A percentile compares a stretch with the other conserved stretches of the same genome.
phyloP scores from a whole-genome alignment of 2,888 invertebrate genomes.

The Cheilosia soror region DNA sequence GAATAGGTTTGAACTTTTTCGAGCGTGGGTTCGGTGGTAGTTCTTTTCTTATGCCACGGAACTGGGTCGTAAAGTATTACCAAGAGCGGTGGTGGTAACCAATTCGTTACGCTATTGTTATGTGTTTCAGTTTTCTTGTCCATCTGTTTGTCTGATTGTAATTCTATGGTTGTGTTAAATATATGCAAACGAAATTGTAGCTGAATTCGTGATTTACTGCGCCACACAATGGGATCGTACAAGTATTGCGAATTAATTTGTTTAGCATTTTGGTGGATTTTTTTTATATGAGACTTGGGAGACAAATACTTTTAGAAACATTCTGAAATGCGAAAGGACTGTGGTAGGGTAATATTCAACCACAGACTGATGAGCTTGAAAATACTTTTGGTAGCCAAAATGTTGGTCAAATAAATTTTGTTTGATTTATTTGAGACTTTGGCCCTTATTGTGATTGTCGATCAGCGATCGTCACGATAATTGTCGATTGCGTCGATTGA shows the following conservation, averaged over 20 bases:
- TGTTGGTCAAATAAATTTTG: no score
- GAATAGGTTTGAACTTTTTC: slow-evolving; percentile 52
- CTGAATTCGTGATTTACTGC: slow-evolving; percentile 60
- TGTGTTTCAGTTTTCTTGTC: slow-evolving; percentile 49
- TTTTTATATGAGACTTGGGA: not conserved
- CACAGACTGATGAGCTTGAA: no score
- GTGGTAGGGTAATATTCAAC: no score
- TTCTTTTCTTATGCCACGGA: slow-evolving; percentile 50
- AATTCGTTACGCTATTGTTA: slow-evolving; percentile 64
- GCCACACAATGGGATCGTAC: slow-evolving; percentile 18
- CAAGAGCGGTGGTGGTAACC: slow-evolving; percentile 36
- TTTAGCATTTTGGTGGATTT: slow-evolving; percentile 12
- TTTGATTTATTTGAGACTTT: no score
- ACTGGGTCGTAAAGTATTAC: slow-evolving; percentile 65
- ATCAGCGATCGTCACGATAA: no score
- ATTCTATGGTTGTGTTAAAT: slow-evolving; percentile 41
- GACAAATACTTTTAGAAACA: not conserved
- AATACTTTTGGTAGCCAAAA: no score
- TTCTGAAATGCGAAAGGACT: not conserved
- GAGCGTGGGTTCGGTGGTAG: slow-evolving; percentile 51
- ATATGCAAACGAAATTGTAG: slow-evolving; percentile 44
- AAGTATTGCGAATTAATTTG: slow-evolving; percentile 34
- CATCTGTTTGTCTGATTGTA: slow-evolving; percentile 63
- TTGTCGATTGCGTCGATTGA: no score
- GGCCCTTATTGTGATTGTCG: no score